A percentile compares a stretch with the other conserved stretches of the same genome.
These are phyloP conservation scores for Eutrigla gurnardus DNA, from an alignment of 2,797 vertebrate genomes.

Conservation along the genomic window DNA sequence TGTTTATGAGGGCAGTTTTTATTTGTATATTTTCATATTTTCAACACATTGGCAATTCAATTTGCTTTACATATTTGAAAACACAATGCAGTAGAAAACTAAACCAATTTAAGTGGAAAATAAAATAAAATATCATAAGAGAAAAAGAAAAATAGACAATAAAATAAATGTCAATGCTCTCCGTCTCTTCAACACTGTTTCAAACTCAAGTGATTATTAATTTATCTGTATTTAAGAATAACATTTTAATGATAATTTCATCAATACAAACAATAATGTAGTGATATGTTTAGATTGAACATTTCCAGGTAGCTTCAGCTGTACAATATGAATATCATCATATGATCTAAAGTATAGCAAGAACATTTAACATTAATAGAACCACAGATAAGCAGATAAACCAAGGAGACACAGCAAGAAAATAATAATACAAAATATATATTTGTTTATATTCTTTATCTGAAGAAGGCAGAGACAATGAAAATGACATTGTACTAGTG, in stretches of 20 bases:
- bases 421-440: no score
- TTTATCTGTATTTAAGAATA: background rate
- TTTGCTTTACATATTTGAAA: background rate
- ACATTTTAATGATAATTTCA: background rate
- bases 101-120: background rate
- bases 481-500: background rate
- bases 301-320: conserved; percentile 3
- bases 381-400: background rate
- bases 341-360: background rate
- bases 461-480: background rate
- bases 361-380: background rate
- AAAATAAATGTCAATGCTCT: background rate
- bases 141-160: background rate
- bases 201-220: background rate
- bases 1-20: background rate
- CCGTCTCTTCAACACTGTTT: background rate
- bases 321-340: background rate
- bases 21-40: conserved; percentile 5
- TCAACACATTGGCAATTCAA: background rate
- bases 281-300: background rate
- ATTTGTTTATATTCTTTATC: background rate
- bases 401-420: background rate
- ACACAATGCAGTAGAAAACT: background rate
- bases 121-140: background rate
- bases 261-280: background rate